Evolutionary conservation across 2,797 vertebrate genomes (phyloP).

Genomic region (Menidia menidia): DNA sequence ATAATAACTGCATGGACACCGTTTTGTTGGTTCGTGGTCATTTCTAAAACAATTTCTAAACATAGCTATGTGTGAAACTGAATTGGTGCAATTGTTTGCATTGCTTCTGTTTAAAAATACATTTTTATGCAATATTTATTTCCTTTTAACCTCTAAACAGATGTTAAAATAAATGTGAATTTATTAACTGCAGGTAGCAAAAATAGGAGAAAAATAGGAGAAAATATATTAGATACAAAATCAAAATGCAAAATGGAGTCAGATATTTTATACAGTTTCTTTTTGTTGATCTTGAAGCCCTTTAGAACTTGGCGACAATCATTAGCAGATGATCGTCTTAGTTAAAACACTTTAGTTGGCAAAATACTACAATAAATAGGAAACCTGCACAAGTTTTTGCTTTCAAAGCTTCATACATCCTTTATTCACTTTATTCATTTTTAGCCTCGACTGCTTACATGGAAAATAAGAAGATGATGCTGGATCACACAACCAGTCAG

Average conservation of each 20-base stretch:
- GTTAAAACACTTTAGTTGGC: neutral
- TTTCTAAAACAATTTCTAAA: neutral
- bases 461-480: neutral
- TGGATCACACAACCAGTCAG: neutral
- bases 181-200: no score
- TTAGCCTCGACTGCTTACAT: neutral
- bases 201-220: no score
- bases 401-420: no score
- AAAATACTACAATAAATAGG: neutral
- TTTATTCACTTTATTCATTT: neutral
- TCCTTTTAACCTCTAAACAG: no score
- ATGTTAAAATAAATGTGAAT: no score
- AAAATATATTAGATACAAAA: no score
- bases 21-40: neutral
- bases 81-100: neutral
- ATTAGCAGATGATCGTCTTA: neutral
- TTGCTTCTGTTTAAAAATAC: neutral
- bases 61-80: neutral
- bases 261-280: no score
- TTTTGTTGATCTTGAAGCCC: neutral
- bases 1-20: slow-evolving; percentile 2
- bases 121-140: neutral
- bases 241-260: no score
- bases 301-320: neutral
- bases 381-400: no score